A percentile compares a stretch with the other conserved stretches of the same genome.
Evolutionary conservation across 2,888 invertebrate genomes (phyloP).

Genomic region (Disparrhopalites patrizii): DNA sequence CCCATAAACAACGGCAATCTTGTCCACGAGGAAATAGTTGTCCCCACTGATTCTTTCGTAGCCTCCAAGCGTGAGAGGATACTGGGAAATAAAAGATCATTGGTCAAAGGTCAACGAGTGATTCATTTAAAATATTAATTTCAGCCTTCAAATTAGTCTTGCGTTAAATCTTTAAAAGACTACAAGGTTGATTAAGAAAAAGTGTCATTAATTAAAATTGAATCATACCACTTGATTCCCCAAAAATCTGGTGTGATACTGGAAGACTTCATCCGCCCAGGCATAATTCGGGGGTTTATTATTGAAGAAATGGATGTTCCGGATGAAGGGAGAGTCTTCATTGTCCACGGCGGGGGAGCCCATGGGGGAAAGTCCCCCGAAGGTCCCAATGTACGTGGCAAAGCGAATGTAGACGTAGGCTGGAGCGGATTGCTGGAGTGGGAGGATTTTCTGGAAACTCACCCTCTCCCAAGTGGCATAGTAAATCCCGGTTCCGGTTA

Average conservation of each 20-base stretch:
- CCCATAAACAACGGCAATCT: background rate
- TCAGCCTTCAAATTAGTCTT: too few species aligned
- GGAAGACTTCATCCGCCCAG: background rate
- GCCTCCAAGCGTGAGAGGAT: background rate
- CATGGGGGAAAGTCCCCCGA: background rate
- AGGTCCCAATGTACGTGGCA: background rate
- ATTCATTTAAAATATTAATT: too few species aligned
- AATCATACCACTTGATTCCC: background rate
- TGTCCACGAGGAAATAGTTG: slow-evolving; percentile 1
- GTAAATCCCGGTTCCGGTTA: background rate
- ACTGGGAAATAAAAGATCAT: too few species aligned
- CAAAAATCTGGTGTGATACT: background rate
- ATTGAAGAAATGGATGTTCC: background rate
- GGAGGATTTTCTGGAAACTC: background rate
- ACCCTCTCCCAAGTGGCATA: background rate
- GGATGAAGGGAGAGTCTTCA: background rate
- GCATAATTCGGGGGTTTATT: background rate
- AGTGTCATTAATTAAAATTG: too few species aligned
- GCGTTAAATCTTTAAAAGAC: too few species aligned
- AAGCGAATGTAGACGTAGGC: background rate
- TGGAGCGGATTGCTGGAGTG: background rate
- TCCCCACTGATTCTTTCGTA: background rate
- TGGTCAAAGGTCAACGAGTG: too few species aligned
- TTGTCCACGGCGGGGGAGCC: background rate
- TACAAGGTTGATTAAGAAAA: too few species aligned